phyloP scores from a whole-genome alignment of 2,888 invertebrate genomes.

The Archaeoteleia sp. region DNA sequence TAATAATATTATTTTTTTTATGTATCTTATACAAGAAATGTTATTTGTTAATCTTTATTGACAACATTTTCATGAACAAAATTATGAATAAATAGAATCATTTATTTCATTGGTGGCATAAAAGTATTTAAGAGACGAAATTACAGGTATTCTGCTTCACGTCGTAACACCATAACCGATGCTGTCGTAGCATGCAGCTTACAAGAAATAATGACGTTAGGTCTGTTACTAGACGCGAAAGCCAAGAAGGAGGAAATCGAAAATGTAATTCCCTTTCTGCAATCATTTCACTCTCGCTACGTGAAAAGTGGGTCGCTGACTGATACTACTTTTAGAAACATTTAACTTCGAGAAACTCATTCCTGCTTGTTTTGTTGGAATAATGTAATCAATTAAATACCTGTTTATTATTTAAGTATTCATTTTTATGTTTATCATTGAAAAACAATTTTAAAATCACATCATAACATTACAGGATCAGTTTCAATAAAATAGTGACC shows the following conservation, averaged over 20 bases:
- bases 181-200: slow-evolving; percentile 19
- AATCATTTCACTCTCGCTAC: slow-evolving; percentile 47
- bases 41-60: too few species aligned
- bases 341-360: too few species aligned
- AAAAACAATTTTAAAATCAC: too few species aligned
- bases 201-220: slow-evolving; percentile 39
- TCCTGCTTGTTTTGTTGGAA: too few species aligned
- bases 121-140: slow-evolving; percentile 36
- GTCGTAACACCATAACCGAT: slow-evolving; percentile 20
- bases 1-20: too few species aligned
- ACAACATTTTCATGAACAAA: too few species aligned
- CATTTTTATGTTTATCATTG: slow-evolving; percentile 1
- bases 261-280: slow-evolving; percentile 40
- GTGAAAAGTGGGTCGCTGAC: slow-evolving; percentile 30
- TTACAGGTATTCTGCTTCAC: slow-evolving; percentile 23
- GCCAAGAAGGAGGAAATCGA: slow-evolving; percentile 26
- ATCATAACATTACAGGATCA: too few species aligned
- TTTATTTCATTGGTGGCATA: slow-evolving; percentile 6
- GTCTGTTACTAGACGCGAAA: slow-evolving; percentile 23
- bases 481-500: too few species aligned
- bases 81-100: too few species aligned
- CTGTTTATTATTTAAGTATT: slow-evolving; percentile 10
- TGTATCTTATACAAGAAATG: too few species aligned
- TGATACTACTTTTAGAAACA: slow-evolving; percentile 20
- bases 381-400: slow-evolving; percentile 10